Base-by-base conservation (phyloP, 37 sponge, comb jelly and placozoan species). In the Crambe crambe region DNA sequence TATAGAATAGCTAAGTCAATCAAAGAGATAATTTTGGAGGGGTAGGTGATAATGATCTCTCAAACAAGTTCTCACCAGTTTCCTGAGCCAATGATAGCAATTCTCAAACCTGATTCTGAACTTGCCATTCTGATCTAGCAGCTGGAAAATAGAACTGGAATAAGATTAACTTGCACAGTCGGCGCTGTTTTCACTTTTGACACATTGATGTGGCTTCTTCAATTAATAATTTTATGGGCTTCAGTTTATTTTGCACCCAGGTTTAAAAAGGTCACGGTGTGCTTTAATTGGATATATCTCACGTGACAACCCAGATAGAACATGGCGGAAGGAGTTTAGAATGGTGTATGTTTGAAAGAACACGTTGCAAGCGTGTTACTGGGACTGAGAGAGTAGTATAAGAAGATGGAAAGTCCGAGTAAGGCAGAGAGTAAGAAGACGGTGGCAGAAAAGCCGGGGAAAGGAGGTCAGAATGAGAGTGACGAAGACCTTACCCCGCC, bases 11-110 rank as follows among this genome's bases (percentile, higher is more conserved):
- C 5, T 3, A 26, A 67, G 29, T 15, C 29, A 67, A 67, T 35
- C 64, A 26, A 20, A 30, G 20, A 37, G 35, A 31, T 30, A 15
- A n/a, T n/a, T n/a, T n/a, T n/a, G n/a, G n/a, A n/a, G n/a, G n/a
- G n/a, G n/a, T n/a, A n/a, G n/a, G n/a, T n/a, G n/a, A n/a, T n/a
- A n/a, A n/a, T n/a, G n/a, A n/a, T n/a, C n/a, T n/a, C n/a, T n/a
- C n/a, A n/a, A 68, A 36, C 47, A 56, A 6, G 56, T 2, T 54
- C 68, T 70, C 69, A 90, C 97, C 97, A 96, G 85, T 96, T 96
- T 73, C 97, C 97, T 25, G 94, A 93, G 44, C 97, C 97, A 27
- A 96, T 85, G 39, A 96, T 77, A 42, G 88, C 71, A n/a, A 93
- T 12, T 47, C 12, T 47, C 12, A 47, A 47, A 47, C 51, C 51